Conservation (phyloP, 2,113 vertebrate species). For the Rhea americana region DNA sequence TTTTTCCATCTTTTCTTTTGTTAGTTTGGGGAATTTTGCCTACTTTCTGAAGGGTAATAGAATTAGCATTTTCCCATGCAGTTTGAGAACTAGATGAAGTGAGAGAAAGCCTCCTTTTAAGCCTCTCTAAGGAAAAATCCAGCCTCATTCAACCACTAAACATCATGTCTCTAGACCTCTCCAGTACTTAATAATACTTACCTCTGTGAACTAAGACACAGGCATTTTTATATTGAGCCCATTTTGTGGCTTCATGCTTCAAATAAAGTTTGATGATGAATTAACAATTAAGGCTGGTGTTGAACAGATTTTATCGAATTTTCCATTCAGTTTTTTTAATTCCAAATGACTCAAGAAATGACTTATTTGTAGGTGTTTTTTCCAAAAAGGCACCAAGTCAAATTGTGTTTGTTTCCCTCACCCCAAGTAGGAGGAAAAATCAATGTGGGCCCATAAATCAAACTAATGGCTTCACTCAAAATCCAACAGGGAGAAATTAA, state of each 20-base stretch:
- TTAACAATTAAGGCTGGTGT: background rate
- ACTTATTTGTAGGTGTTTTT: fast-evolving
- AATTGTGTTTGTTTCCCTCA: background rate
- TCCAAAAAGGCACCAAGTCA: background rate
- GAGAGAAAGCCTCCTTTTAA: background rate
- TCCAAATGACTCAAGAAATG: background rate
- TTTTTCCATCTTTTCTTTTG: background rate
- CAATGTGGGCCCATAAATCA: background rate
- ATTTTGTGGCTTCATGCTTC: background rate
- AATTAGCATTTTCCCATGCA: background rate
- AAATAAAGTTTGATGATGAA: background rate
- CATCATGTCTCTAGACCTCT: background rate
- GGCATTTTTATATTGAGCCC: background rate
- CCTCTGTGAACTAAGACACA: background rate
- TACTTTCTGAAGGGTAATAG: background rate
- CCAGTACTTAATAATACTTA: background rate
- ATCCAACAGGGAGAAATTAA: background rate
- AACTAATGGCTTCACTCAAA: background rate
- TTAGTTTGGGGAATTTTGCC: background rate
- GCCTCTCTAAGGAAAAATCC: background rate
- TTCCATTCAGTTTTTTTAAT: background rate
- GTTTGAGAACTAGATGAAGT: background rate
- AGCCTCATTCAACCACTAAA: background rate
- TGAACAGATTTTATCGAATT: background rate
- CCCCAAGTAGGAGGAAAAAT: background rate